Base-by-base conservation (phyloP, 2,797 vertebrate species). In the Numenius phaeopus region DNA sequence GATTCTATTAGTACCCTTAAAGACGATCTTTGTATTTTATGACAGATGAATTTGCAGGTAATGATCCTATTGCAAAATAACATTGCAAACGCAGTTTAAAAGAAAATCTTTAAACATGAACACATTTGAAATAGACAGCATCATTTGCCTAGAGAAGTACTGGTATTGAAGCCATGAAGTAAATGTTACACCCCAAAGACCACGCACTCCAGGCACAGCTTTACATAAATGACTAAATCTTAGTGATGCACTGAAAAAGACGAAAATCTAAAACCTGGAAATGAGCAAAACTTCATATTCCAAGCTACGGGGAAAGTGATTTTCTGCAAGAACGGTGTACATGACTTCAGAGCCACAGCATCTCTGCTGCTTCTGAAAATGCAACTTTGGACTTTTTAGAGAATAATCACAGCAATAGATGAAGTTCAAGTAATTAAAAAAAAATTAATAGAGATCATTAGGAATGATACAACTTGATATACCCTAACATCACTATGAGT, bases 11-110 rank as follows among this genome's bases (percentile, higher is more conserved):
- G 50, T 10, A 70, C 16, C 9, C 64, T 75, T 54, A 39, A 84
- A 91, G 27, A 76, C 1, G 1, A 81, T 6, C 57, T 72, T 72
- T 65, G 12, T 32, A 29, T 50, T 93, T 87, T 59, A 37, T 44
- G 13, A 58, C 13, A 75, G 39, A 42, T 50, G 12, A 89, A 64
- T 29, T 52, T 30, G 17, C 42, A 93, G 24, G 27, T 34, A 70
- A 62, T 6, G 14, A 75, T 40, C 40, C 50, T 52, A 64, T 14
- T 61, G 44, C 44, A 93, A 86, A 76, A 22, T 15, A 79, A 70
- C 62, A 85, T 7, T 27, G 42, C 24, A 86, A 96, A 90, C 12
- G 34, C 50, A 73, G 55, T 59, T 89, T 42, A 64, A 83, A 92
- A 73, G 46, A 49, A 83, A 71, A 66, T 22, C 40, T 76, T 77